Percentiles rank a stretch among this genome's conserved stretches.
phyloP scores from a whole-genome alignment of 2,113 vertebrate genomes.

The Verasper variegatus region DNA sequence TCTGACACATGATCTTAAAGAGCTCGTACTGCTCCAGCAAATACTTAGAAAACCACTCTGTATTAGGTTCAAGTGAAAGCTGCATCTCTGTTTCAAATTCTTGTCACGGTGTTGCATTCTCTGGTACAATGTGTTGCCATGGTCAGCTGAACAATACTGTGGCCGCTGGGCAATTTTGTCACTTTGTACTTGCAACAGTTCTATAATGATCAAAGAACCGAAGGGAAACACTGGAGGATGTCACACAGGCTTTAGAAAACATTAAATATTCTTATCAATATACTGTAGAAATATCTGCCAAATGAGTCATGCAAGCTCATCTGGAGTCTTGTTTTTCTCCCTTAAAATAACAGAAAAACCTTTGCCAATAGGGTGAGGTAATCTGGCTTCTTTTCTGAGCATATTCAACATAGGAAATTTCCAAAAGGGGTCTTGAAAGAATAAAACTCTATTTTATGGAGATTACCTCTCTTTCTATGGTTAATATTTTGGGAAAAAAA shows the following conservation, averaged over 20 bases:
- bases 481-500: background rate
- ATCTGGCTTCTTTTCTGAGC: background rate
- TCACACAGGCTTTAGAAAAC: background rate
- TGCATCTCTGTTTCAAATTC: conserved; percentile 22
- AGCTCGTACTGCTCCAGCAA: conserved; percentile 24
- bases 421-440: conserved; percentile 11
- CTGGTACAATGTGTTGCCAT: background rate
- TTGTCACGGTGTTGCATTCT: conserved; percentile 13
- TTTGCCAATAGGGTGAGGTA: conserved; percentile 16
- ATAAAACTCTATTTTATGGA: background rate
- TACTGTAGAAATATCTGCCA: conserved; percentile 1
- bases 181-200: no score
- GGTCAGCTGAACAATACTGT: conserved; percentile 7
- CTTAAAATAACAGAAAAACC: conserved; percentile 10
- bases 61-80: conserved; percentile 37
- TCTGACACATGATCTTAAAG: conserved; percentile 55
- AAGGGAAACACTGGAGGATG: background rate
- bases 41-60: conserved; percentile 23
- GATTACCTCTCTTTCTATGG: background rate
- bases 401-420: background rate
- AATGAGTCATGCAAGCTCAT: conserved; percentile 16
- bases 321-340: background rate
- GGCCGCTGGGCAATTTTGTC: background rate
- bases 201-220: background rate
- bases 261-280: background rate